Evolutionary conservation across 2,113 vertebrate genomes (phyloP), one percentile per base, ranked within the genome.

Genomic region (Collichthys lucidus): DNA sequence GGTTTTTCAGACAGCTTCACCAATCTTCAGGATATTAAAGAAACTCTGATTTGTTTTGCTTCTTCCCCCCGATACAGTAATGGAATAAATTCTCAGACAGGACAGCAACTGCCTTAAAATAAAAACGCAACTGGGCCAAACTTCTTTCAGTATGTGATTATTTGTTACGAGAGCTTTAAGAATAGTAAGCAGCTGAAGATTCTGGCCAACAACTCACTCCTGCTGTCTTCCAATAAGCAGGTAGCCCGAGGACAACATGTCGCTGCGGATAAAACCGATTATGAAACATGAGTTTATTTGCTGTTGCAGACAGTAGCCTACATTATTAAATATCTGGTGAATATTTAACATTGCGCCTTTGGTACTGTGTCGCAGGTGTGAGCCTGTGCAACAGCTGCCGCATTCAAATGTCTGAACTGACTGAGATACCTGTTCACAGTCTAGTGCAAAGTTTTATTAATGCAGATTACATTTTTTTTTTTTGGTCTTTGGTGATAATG

Each of bases 291-390:
- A 80, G 64, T 80, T 80, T 0, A 50, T 73, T 70, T 71, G 60
- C 70, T 55, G 81, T 17, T 70, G 74, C 79, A 66, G 57, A 78
- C 65, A 22, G 49, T 4, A 22, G 65, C 63, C 26, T 85, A 40
- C 82, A 88, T 88, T 88, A 86, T 86, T 86, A 71, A 87, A 87
- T 40, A 68, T 77, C 67, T 77, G 63, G 19, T 86, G 72, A 86
- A 89, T 84, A 74, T 88, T 81, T 79, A 67, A 85, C 66, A 44
- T 10, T 2, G 17, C 20, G 57, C 64, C 11, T 11, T 42, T 60
- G 53, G 29, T 55, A 3, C 35, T 31, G 17, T 11, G 11, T 4
- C 29, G 40, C 19, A 26, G 46, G 46, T 59, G 52, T n/a, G 22
- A 19, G 31, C 7, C 44, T 70, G 24, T 67, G 78, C 44, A 50